Evolutionary conservation across 2,888 invertebrate species (phyloP).

Genomic region (Acholoe squamosa): DNA sequence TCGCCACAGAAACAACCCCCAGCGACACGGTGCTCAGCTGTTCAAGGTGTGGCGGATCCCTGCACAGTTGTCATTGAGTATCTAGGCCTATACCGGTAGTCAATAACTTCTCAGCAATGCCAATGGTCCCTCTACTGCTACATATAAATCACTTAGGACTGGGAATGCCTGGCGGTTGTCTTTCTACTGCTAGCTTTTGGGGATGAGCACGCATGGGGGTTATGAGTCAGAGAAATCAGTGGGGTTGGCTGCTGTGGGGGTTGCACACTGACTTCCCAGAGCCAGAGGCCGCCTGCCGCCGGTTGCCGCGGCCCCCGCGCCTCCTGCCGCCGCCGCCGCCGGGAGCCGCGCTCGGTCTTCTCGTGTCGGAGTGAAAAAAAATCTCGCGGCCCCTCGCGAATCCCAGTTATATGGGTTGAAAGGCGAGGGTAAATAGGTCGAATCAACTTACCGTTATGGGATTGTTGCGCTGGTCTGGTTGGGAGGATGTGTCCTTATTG

Average conservation of each 20-base stretch:
- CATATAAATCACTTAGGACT: not conserved
- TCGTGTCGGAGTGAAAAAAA: not conserved
- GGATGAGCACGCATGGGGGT: not conserved
- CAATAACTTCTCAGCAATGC: too few relatives aligned
- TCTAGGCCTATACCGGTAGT: too few relatives aligned
- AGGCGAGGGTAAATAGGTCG: constrained; percentile 53
- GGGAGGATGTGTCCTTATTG: constrained; percentile 38
- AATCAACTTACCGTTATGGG: constrained; percentile 52
- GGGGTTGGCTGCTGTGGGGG: constrained; percentile 30
- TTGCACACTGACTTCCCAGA: not conserved
- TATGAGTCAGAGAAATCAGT: constrained; percentile 47
- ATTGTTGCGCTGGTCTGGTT: constrained; percentile 61
- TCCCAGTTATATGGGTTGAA: constrained; percentile 16
- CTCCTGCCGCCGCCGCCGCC: not conserved
- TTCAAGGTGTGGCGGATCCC: not conserved
- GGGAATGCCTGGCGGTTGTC: not conserved
- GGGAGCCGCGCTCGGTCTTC: not conserved
- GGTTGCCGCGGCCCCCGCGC: not conserved
- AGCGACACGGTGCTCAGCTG: not conserved
- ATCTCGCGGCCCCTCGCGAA: constrained; percentile 9
- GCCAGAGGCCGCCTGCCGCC: not conserved
- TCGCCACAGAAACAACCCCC: not conserved
- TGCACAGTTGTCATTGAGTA: not conserved
- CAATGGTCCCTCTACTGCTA: too few relatives aligned
- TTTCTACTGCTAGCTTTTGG: not conserved